A percentile compares a stretch with the other conserved stretches of the same genome.
Conservation (phyloP, 2,113 vertebrate genomes). For the Pedetes capensis region DNA sequence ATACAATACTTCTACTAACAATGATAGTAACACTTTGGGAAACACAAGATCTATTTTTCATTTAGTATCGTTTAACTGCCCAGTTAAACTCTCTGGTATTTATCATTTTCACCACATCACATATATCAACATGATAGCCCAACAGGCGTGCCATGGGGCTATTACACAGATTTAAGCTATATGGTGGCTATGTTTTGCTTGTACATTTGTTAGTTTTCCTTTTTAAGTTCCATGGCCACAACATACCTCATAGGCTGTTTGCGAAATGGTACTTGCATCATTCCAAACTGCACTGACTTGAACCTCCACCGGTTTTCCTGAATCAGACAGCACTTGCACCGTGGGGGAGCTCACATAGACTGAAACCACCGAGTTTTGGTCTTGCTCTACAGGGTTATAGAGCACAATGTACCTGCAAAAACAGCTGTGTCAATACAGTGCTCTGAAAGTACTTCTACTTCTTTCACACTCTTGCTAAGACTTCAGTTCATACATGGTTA, state of each 20-base stretch:
- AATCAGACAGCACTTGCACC: conserved; percentile 83
- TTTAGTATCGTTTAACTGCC: not conserved
- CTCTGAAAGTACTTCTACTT: not conserved
- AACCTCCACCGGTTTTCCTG: conserved; percentile 82
- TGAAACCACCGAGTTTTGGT: conserved; percentile 85
- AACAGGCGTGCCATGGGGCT: no score
- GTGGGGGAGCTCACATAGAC: conserved; percentile 84
- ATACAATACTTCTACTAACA: not conserved
- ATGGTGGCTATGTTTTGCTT: not conserved
- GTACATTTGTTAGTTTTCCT: no score
- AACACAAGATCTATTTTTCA: not conserved
- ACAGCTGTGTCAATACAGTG: not conserved
- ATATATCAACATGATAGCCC: not conserved
- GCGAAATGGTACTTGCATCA: conserved; percentile 79
- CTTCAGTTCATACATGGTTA: not conserved
- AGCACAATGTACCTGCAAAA: conserved; percentile 89
- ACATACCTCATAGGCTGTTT: conserved; percentile 88
- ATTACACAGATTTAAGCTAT: not conserved
- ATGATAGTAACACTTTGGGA: not conserved
- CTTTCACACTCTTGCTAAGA: not conserved
- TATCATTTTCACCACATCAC: not conserved
- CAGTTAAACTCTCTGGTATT: not conserved
- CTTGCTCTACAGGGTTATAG: conserved; percentile 91
- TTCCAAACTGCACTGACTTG: conserved; percentile 93
- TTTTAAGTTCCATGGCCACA: not conserved